Conservation (phyloP, 2,888 invertebrate species). For the Ctena decussata region DNA sequence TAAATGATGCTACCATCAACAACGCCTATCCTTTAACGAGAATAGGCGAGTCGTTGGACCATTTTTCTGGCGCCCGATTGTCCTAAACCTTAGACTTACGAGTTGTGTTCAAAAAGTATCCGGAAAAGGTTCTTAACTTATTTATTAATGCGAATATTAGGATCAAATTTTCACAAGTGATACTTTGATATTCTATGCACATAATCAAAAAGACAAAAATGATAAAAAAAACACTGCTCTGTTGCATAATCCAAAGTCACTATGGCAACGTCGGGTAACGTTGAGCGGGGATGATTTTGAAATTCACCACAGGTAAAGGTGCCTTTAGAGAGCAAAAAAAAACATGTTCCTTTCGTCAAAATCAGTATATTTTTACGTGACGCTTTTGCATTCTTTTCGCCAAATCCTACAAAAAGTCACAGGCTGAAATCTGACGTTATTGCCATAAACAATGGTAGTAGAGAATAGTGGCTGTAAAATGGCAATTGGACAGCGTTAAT, state of each 20-base stretch:
- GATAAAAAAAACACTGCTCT: neutral
- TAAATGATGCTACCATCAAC: too few species aligned
- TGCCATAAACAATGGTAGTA: too few species aligned
- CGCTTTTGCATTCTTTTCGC: neutral
- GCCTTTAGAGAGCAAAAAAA: neutral
- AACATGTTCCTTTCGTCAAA: neutral
- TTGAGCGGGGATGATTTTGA: neutral
- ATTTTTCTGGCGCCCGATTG: too few species aligned
- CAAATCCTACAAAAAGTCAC: neutral
- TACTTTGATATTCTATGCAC: neutral
- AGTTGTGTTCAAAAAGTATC: neutral
- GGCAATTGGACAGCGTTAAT: neutral
- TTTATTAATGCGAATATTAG: neutral
- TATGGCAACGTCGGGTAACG: neutral
- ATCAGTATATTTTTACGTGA: neutral
- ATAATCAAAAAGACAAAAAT: neutral
- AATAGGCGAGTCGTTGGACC: too few species aligned
- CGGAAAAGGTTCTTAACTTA: neutral
- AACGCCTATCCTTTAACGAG: too few species aligned
- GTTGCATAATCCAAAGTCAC: neutral
- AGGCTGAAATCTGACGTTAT: too few species aligned
- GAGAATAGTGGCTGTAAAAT: neutral
- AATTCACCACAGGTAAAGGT: neutral
- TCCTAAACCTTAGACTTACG: too few species aligned
- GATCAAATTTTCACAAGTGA: too few species aligned